phyloP scores from a whole-genome alignment of 1,140 invertebrate genomes.

The Ylistrum balloti region DNA sequence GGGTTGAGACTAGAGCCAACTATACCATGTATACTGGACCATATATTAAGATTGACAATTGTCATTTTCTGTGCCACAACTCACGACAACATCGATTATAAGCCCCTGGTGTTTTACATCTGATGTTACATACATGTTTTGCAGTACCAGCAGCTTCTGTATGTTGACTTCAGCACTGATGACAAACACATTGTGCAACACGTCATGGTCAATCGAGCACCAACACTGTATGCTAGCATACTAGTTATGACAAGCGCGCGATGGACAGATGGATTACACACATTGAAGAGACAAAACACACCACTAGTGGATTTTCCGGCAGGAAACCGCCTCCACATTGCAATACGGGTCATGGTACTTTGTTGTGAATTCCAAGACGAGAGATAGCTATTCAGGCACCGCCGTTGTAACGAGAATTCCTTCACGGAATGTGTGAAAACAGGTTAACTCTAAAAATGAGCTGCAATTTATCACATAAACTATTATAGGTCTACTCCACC shows the following conservation, averaged over 20 bases:
- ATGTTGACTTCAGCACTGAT: too few relatives aligned
- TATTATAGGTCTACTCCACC: background rate
- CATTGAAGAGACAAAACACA: background rate
- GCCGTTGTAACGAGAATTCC: background rate
- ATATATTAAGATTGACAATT: too few relatives aligned
- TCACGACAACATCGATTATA: too few relatives aligned
- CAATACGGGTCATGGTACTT: background rate
- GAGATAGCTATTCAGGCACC: background rate
- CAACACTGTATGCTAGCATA: background rate
- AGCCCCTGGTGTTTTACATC: too few relatives aligned
- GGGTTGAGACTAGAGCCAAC: too few relatives aligned
- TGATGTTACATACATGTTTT: too few relatives aligned
- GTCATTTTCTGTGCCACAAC: too few relatives aligned
- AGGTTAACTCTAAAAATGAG: background rate
- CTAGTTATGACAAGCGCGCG: background rate
- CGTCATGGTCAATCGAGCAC: background rate
- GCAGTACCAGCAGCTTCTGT: too few relatives aligned
- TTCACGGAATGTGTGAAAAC: conserved; percentile 9
- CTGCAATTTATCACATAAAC: background rate
- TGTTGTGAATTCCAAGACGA: conserved; percentile 32
- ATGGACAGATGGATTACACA: background rate
- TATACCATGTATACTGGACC: too few relatives aligned
- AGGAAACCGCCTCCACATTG: background rate
- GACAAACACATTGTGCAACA: conserved; percentile 8
- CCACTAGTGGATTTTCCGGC: background rate